These are phyloP conservation scores for Blastobasis lacticolella DNA, from an alignment of 2,888 invertebrate species.

Conservation along the genomic window DNA sequence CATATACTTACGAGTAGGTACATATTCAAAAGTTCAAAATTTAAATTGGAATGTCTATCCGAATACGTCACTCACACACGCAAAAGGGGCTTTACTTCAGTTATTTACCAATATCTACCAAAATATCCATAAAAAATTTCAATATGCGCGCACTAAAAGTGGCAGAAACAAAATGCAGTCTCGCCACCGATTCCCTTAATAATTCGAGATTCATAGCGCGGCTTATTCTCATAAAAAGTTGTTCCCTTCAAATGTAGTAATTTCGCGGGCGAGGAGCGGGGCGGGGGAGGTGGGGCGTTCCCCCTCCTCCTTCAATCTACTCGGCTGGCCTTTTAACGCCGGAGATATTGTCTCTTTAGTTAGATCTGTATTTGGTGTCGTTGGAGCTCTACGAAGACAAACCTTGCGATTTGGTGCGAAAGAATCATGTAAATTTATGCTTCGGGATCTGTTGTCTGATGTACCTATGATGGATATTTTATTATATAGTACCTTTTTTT, in stretches of 20 bases:
- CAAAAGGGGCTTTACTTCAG: too few relatives aligned
- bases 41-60: too few relatives aligned
- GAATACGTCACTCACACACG: too few relatives aligned
- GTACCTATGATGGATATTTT: too few relatives aligned
- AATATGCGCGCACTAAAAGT: neutral
- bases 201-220: conserved; percentile 70
- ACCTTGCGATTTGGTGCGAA: too few relatives aligned
- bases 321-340: conserved; percentile 70
- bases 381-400: conserved; percentile 5
- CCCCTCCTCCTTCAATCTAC: conserved; percentile 36
- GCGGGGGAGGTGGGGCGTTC: conserved; percentile 42
- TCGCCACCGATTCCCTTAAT: conserved; percentile 50
- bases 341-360: conserved; percentile 71
- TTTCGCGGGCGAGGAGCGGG: conserved; percentile 58
- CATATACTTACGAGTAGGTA: too few relatives aligned
- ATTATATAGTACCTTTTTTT: too few relatives aligned
- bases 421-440: too few relatives aligned
- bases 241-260: conserved; percentile 73
- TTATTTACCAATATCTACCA: neutral
- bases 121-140: neutral
- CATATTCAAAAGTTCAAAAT: too few relatives aligned
- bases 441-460: too few relatives aligned
- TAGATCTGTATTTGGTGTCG: conserved; percentile 67
- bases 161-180: conserved; percentile 24
- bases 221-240: conserved; percentile 74